Base-by-base conservation (phyloP, 2,797 vertebrate genomes). In the Tarsius wallacei region DNA sequence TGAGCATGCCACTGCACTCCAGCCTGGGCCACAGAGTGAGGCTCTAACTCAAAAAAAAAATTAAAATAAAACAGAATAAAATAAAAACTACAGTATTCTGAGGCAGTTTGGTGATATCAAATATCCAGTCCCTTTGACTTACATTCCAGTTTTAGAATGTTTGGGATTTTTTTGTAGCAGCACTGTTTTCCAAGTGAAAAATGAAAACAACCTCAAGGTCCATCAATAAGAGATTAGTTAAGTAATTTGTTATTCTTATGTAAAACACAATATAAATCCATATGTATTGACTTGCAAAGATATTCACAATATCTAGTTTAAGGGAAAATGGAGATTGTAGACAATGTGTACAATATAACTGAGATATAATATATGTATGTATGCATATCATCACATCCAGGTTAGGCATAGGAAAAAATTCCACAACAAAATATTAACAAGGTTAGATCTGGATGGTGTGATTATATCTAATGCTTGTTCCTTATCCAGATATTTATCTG, bases 161-260 rank as follows among this genome's bases (percentile, higher is more conserved):
- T 51, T 74, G 59, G 89, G 17, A 2, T 22, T 42, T 73, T 95
- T 63, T 68, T 77, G 13, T 76, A 82, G 84, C 7, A 61, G 10
- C 33, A 84, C 24, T 55, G 36, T 66, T 91, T 93, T 92, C 57
- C 55, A 5, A 4, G 10, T 59, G 33, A 94, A 91, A 83, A 71
- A 14, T 78, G 42, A 83, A 91, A 88, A 89, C 36, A 91, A 78
- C 42, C 33, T 91, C 93, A 89, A 74, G 76, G 33, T 78, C 28
- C 19, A 47, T 81, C 49, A 78, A 22, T 55, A 93, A 17, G 19
- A 88, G 51, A 91, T 11, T 81, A 17, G 19, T 57, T 90, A 84
- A 84, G 49, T 76, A 61, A 94, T 85, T 64, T 90, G n/a, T 66
- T 93, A 81, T 88, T 85, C 14, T 9, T 36, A 53, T 36, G 36